A percentile compares a stretch with the other conserved stretches of the same genome.
Conservation (phyloP, 2,797 vertebrate species). For the Anguilla obscura region DNA sequence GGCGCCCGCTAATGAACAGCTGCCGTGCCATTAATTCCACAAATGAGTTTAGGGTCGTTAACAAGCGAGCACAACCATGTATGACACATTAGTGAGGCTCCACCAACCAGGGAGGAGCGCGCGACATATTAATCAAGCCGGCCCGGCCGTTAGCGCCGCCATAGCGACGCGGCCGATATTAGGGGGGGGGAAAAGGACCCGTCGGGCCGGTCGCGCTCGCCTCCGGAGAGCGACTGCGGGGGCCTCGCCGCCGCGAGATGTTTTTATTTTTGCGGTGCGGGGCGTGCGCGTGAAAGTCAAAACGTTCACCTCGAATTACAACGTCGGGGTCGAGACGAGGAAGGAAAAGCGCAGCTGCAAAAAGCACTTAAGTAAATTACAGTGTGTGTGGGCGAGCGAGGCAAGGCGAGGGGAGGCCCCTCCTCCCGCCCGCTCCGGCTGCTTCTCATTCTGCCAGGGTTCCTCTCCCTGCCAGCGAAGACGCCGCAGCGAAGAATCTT, state of each 20-base stretch:
- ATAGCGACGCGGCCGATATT: background rate
- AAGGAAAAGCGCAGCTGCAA: conserved; percentile 10
- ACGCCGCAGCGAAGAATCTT: conserved; percentile 33
- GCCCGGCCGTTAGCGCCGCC: background rate
- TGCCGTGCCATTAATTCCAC: conserved; percentile 14
- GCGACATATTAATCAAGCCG: background rate
- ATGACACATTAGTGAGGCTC: background rate
- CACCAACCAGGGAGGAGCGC: background rate
- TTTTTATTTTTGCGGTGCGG: background rate
- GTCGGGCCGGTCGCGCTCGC: background rate
- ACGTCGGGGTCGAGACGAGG: conserved; percentile 22
- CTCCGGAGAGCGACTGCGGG: background rate
- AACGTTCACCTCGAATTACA: conserved; percentile 21
- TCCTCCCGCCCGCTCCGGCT: conserved; percentile 31
- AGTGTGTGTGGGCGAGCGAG: conserved; percentile 22
- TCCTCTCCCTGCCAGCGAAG: conserved; percentile 18
- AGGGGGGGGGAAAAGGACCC: background rate
- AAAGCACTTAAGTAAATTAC: conserved; percentile 44
- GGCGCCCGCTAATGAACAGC: background rate
- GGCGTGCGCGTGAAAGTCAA: conserved; percentile 21
- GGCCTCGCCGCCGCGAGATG: background rate
- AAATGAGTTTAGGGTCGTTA: conserved; percentile 2
- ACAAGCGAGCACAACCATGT: conserved; percentile 3
- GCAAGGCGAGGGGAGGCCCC: background rate
- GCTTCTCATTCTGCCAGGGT: conserved; percentile 26